Conservation (phyloP, 2,113 vertebrate species). For the Macquaria ambigua region DNA sequence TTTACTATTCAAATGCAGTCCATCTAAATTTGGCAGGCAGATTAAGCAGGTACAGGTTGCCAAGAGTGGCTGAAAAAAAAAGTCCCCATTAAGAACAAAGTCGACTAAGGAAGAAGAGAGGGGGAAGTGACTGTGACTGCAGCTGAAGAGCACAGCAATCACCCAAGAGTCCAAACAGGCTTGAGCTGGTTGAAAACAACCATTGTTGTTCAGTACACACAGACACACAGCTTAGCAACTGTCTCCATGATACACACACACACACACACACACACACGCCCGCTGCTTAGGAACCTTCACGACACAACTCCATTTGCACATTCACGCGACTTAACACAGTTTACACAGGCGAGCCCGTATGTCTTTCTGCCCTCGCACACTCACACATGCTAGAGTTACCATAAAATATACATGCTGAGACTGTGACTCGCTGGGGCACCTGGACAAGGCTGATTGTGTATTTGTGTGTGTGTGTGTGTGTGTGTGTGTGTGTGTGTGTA, state of each 20-base stretch:
- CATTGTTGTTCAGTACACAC: constrained; percentile 20
- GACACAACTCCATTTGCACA: constrained; percentile 25
- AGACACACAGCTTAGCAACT: constrained; percentile 33
- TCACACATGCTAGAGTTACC: constrained; percentile 69
- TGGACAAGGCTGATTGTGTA: not conserved
- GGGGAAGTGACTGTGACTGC: constrained; percentile 27
- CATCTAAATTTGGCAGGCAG: constrained; percentile 39
- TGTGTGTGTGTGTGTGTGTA: constrained; percentile 12
- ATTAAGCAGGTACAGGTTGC: constrained; percentile 30
- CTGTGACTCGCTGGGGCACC: constrained; percentile 47
- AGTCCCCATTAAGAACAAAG: constrained; percentile 21
- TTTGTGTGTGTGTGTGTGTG: constrained; percentile 11
- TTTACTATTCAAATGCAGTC: constrained; percentile 51
- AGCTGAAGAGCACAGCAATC: constrained; percentile 24
- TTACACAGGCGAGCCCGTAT: constrained; percentile 16
- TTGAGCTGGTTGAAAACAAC: constrained; percentile 20
- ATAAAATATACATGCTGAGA: constrained; percentile 75
- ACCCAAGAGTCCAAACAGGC: not conserved
- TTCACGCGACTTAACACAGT: constrained; percentile 39
- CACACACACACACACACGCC: not conserved
- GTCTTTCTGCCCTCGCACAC: not conserved
- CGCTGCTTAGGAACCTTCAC: not conserved
- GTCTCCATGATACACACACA: not conserved
- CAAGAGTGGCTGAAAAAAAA: constrained; percentile 6
- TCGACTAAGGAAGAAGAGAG: not conserved